phyloP scores from a whole-genome alignment of 2,888 invertebrate genomes.

The Cheilosia scutellata region DNA sequence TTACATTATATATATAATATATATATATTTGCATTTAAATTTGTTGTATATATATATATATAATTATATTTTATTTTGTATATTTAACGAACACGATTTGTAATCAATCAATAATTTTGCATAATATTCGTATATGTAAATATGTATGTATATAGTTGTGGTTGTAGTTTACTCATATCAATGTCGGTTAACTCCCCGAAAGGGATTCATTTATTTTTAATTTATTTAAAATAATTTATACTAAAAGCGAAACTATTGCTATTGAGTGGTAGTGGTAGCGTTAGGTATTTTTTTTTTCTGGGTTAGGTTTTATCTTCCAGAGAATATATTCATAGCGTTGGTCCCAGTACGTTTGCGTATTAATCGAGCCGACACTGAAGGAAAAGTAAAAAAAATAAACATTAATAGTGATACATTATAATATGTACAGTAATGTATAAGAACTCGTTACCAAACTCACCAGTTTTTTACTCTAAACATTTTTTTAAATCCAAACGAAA shows the following conservation, averaged over 20 bases:
- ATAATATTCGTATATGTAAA: conserved; percentile 54
- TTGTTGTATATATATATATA: not conserved
- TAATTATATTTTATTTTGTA: conserved; percentile 19
- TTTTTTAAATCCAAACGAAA: no score
- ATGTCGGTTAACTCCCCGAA: conserved; percentile 35
- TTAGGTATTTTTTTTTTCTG: conserved; percentile 22
- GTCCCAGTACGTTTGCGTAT: conserved; percentile 90
- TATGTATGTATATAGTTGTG: conserved; percentile 39
- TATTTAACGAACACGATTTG: conserved; percentile 69
- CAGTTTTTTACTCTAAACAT: no score
- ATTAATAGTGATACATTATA: not conserved
- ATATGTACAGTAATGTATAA: no score
- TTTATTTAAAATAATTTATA: conserved; percentile 63
- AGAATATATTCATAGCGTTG: conserved; percentile 91
- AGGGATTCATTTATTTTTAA: conserved; percentile 22
- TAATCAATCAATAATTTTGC: conserved; percentile 61
- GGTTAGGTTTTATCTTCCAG: conserved; percentile 87
- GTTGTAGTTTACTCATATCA: conserved; percentile 32
- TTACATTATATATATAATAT: conserved; percentile 25
- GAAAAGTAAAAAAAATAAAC: conserved; percentile 56
- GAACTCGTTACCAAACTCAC: not conserved
- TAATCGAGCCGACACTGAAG: conserved; percentile 89
- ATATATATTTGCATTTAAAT: conserved; percentile 39
- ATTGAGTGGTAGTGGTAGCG: conserved; percentile 69
- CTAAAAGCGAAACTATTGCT: conserved; percentile 67